phyloP scores from a whole-genome alignment of 2,888 invertebrate genomes.

The Cephus pulcher region DNA sequence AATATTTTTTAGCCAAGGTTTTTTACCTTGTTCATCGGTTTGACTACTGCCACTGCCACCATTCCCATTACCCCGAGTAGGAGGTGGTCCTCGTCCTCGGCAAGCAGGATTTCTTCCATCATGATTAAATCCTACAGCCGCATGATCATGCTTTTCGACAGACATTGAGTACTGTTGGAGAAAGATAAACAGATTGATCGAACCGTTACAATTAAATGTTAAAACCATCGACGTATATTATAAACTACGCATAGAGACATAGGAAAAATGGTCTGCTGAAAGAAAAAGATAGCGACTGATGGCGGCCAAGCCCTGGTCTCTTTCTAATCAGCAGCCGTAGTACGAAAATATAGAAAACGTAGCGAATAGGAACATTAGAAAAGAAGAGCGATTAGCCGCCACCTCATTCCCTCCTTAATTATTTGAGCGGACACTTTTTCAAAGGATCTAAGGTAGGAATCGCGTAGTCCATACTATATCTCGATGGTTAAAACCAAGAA shows the following conservation, averaged over 20 bases:
- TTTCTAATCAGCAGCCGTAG: too few species aligned
- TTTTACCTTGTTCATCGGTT: not conserved
- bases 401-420: too few species aligned
- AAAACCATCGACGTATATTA: not conserved
- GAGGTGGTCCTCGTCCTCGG: slow-evolving; percentile 14
- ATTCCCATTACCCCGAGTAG: slow-evolving; percentile 5
- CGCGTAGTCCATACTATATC: too few species aligned
- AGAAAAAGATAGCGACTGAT: too few species aligned
- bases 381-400: too few species aligned
- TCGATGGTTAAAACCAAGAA: not conserved
- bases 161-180: not conserved
- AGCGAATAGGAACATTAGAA: too few species aligned
- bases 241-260: too few species aligned
- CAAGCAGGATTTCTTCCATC: slow-evolving; percentile 15
- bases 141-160: not conserved
- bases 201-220: not conserved
- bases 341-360: too few species aligned
- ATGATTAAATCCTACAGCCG: not conserved
- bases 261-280: too few species aligned
- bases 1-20: not conserved
- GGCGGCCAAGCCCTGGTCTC: too few species aligned
- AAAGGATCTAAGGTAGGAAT: too few species aligned
- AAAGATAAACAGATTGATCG: not conserved
- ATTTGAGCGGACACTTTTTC: too few species aligned
- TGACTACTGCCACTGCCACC: slow-evolving; percentile 1